Evolutionary conservation across 1,140 invertebrate species (phyloP).

Genomic region (Drosophila nigromelanica): DNA sequence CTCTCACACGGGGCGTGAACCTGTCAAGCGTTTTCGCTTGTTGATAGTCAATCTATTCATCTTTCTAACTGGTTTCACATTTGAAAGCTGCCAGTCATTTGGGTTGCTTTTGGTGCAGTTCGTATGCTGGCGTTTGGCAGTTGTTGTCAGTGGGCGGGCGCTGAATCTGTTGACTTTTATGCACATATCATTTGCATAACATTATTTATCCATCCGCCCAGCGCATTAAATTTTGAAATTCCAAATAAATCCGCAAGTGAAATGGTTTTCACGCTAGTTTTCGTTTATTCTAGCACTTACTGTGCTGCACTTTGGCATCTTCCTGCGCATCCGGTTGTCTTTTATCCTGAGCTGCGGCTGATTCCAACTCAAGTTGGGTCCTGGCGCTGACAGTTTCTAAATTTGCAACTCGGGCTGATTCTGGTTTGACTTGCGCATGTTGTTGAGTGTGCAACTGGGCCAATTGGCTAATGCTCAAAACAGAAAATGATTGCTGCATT

Average conservation of each 20-base stretch:
- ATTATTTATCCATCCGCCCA: conserved; percentile 68
- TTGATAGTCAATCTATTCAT: conserved; percentile 82
- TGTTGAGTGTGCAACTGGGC: conserved; percentile 26
- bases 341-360: conserved; percentile 6
- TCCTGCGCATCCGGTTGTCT: conserved; percentile 33
- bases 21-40: conserved; percentile 75
- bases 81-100: conserved; percentile 75
- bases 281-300: conserved; percentile 65
- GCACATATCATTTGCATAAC: conserved; percentile 83
- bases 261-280: conserved; percentile 72
- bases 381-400: conserved; percentile 71
- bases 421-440: conserved; percentile 68
- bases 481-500: conserved; percentile 38
- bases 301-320: conserved; percentile 61
- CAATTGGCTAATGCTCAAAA: conserved; percentile 72
- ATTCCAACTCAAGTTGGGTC: conserved; percentile 20
- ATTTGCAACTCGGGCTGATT: conserved; percentile 63
- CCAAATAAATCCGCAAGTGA: conserved; percentile 76
- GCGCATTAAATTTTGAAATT: conserved; percentile 77
- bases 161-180: conserved; percentile 77
- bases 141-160: conserved; percentile 18
- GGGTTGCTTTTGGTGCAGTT: conserved; percentile 14
- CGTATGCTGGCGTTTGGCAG: conserved; percentile 9
- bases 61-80: conserved; percentile 81
- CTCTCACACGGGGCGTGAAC: conserved; percentile 52